These are phyloP conservation scores for Rhinichthys osculus DNA, from an alignment of 2,797 vertebrate species.

Conservation along the genomic window DNA sequence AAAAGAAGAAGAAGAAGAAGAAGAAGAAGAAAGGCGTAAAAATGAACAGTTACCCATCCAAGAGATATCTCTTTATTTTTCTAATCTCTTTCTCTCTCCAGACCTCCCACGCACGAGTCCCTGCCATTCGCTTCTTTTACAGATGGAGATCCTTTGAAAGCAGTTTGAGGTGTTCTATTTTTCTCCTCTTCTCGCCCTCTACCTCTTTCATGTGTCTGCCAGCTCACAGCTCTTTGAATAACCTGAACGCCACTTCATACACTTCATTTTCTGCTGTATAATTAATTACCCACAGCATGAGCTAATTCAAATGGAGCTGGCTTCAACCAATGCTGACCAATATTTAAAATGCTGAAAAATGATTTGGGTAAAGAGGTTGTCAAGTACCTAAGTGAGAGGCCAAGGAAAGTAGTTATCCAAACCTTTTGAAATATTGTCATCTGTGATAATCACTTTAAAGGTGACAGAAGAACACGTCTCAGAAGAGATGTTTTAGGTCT, in stretches of 20 bases:
- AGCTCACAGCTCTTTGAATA: conserved; percentile 31
- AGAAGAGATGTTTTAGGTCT: neutral
- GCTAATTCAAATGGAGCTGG: neutral
- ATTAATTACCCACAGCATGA: conserved; percentile 52
- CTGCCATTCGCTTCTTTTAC: neutral
- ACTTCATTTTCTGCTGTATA: conserved; percentile 23
- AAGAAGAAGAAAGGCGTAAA: conserved; percentile 16
- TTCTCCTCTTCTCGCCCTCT: conserved; percentile 19
- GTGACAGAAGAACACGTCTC: neutral
- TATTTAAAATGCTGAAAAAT: conserved; percentile 26
- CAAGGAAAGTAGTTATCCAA: conserved; percentile 39
- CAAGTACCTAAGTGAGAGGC: conserved; percentile 10
- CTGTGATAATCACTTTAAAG: neutral
- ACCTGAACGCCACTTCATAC: conserved; percentile 28
- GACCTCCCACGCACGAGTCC: conserved; percentile 41
- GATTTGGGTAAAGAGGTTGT: conserved; percentile 25
- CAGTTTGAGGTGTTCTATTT: conserved; percentile 48
- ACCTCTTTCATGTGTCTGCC: conserved; percentile 39
- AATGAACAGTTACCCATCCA: conserved; percentile 25
- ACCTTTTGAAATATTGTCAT: neutral
- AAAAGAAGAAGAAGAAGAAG: neutral
- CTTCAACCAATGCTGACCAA: conserved; percentile 18
- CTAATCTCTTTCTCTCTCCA: neutral
- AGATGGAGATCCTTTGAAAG: conserved; percentile 37
- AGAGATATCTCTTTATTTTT: conserved; percentile 22